Base-by-base conservation (phyloP, 2,888 invertebrate species). In the Lasioglossum marginatum region DNA sequence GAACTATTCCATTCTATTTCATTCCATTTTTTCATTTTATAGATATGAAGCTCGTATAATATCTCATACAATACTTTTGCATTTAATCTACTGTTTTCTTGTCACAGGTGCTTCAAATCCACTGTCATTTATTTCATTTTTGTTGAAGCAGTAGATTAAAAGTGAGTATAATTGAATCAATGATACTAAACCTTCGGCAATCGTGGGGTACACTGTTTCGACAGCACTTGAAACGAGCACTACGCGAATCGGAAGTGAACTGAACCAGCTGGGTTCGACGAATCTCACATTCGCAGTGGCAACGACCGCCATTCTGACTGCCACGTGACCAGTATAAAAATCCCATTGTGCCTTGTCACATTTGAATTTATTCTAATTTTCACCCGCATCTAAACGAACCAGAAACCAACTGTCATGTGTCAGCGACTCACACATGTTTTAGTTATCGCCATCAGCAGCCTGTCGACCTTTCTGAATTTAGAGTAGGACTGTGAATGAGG, bases 301-400 rank as follows among this genome's bases (percentile, higher is more conserved):
- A 34, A 66, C 34, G 66, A 34, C 66, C 34, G 19, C 19, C 19
- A 66, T 66, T 34, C 5, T 1, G 19, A 31, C 19, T 66, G 2
- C 34, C 34, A 66, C 34, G 34, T 66, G 34, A 10, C 66, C 23
- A 31, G 34, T 34, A 66, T 34, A 66, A 66, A 66, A 66, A 34
- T 34, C 66, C 66, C 8, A 31, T 34, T 31, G 31, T 66, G 8
- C 3, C 66, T 23, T 8, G 23, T 34, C 34, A 10, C 66, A 66
- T 66, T 66, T 66, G 31, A 66, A 66, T 66, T 66, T 34, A 66
- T 66, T 66, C 34, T 66, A 66, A 66, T 66, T 66, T 66, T 19
- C 34, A 66, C 66, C 66, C 66, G 66, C 66, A 66, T 66, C 66
- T 23, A 31, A 66, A 66, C 66, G 34, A 34, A 3, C 34, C 66